phyloP scores from a whole-genome alignment of 2,797 vertebrate species.

The Crenuchus spilurus region DNA sequence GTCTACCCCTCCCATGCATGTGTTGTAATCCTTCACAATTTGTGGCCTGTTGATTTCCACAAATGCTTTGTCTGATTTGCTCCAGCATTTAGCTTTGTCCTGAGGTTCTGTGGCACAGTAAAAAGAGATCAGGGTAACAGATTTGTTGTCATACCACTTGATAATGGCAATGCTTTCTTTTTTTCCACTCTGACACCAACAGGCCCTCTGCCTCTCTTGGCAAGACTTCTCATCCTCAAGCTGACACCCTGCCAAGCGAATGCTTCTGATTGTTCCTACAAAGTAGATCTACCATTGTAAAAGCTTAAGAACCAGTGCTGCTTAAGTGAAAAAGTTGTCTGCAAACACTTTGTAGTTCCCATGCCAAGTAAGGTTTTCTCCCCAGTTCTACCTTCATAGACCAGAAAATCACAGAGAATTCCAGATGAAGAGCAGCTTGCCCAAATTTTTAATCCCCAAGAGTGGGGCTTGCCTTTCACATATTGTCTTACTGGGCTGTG shows the following conservation, averaged over 20 bases:
- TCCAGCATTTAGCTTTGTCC: slow-evolving; percentile 30
- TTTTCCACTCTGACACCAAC: slow-evolving; percentile 45
- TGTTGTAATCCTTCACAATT: slow-evolving; percentile 47
- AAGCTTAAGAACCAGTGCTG: slow-evolving; percentile 26
- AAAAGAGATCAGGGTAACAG: slow-evolving; percentile 49
- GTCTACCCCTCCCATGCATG: slow-evolving; percentile 43
- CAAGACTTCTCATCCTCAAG: slow-evolving; percentile 55
- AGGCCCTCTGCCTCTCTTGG: slow-evolving; percentile 51
- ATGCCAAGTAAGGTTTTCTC: slow-evolving; percentile 42
- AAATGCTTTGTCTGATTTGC: slow-evolving; percentile 36
- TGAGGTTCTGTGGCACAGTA: slow-evolving; percentile 42
- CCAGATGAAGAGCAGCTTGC: slow-evolving; percentile 18
- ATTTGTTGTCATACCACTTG: slow-evolving; percentile 47
- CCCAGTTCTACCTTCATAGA: slow-evolving; percentile 49
- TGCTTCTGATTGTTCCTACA: slow-evolving; percentile 38
- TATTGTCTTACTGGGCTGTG: slow-evolving; percentile 28
- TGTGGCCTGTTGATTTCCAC: slow-evolving; percentile 38
- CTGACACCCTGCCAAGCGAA: slow-evolving; percentile 43
- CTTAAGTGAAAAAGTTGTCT: slow-evolving; percentile 28
- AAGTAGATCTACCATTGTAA: slow-evolving; percentile 44
- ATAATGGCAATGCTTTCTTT: slow-evolving; percentile 17
- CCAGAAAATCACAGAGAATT: slow-evolving; percentile 43
- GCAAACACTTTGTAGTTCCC: slow-evolving; percentile 47
- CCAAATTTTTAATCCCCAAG: slow-evolving; percentile 48
- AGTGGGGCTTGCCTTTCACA: slow-evolving; percentile 38